Evolutionary conservation across 1,140 invertebrate genomes (phyloP), one percentile per base, ranked within the genome.

Genomic region (Phocides pigmalion): DNA sequence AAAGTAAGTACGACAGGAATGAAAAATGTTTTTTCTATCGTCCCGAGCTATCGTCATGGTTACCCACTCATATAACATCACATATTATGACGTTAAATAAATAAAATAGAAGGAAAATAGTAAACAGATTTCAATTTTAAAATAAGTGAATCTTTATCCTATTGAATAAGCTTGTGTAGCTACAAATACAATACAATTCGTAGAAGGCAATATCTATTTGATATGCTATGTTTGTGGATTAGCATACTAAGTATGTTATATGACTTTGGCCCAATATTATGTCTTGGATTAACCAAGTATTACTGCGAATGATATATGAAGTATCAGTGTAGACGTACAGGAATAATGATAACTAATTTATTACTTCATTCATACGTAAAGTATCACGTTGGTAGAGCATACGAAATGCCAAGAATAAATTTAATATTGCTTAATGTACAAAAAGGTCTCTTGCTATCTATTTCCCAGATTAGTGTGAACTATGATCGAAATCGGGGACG

Each of bases 291-390:
- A 20, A 15, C 14, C 12, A 35, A 37, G 15, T 35, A 32, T 37
- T 35, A 20, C 14, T n/a, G 15, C 47, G 47, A 50, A 32, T 50
- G 47, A 50, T 35, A 51, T 51, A 35, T 51, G 25, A 51, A 35
- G 49, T 35, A 51, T 9, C 20, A 28, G 39, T 44, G 19, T 20
- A 44, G 53, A 56, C 37, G 37, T 58, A 58, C 39, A 58, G 4
- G 53, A 58, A 44, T 58, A 42, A 58, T 58, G 53, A 58, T 44
- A 58, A 58, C 37, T 58, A 58, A 58, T 58, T 58, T 44, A 58
- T 58, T 58, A 53, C 50, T 53, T 53, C 50, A 53, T 53, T 53
- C 50, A 53, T 53, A 39, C 32, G 32, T 35, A 53, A 39, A 53
- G 50, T 32, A 19, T 37, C 49, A 39, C 8, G 14, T 22, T 19